phyloP scores from a whole-genome alignment of 2,113 vertebrate genomes.

The Rhinolophus sinicus region DNA sequence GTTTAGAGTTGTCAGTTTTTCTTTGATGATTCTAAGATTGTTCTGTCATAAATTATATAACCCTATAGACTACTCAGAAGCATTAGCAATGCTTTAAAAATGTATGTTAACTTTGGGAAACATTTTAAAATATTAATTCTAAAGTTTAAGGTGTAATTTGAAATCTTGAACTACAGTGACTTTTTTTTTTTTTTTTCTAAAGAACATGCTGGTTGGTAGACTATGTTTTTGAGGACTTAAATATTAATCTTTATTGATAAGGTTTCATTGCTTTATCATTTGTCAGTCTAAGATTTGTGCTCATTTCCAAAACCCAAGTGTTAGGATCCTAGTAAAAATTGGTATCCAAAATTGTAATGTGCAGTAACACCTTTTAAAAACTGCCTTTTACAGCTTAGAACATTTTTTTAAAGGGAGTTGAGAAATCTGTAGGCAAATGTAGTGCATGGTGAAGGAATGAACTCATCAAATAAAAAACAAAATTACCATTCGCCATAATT shows the following conservation, averaged over 20 bases:
- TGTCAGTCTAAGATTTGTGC: conserved; percentile 12
- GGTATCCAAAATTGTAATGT: not conserved
- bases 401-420: not conserved
- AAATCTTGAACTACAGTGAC: not conserved
- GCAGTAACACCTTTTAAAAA: not conserved
- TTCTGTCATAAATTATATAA: conserved; percentile 52
- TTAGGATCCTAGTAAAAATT: conserved; percentile 42
- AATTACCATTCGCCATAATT: not conserved
- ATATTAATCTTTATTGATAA: conserved; percentile 30
- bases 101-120: conserved; percentile 32
- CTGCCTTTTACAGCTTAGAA: not conserved
- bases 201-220: not conserved
- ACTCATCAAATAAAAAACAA: not conserved
- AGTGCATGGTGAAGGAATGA: conserved; percentile 25
- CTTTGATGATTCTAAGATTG: conserved; percentile 38
- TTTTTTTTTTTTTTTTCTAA: not conserved
- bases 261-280: not conserved
- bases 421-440: not conserved
- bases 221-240: not conserved
- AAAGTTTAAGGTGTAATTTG: conserved; percentile 40
- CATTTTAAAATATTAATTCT: conserved; percentile 35
- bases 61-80: not conserved
- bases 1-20: conserved; percentile 61
- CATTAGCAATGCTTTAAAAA: conserved; percentile 2
- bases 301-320: conserved; percentile 2